phyloP scores from a whole-genome alignment of 2,888 invertebrate species.

The Oscheius sp. region DNA sequence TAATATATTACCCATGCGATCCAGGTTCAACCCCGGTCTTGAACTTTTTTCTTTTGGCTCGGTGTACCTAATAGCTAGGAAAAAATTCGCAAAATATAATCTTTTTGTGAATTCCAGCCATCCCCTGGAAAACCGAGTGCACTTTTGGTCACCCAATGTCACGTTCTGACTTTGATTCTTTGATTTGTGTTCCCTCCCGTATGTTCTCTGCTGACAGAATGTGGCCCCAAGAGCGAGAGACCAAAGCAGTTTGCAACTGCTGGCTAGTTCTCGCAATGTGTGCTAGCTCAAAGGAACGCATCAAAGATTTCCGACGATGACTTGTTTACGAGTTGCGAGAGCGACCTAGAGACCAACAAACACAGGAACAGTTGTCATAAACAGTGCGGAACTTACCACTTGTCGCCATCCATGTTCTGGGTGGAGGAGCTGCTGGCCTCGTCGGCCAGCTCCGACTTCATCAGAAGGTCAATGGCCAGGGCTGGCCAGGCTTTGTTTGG shows the following conservation, averaged over 20 bases:
- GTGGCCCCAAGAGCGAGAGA: not conserved
- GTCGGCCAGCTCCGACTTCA: slow-evolving; percentile 27
- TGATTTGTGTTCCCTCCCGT: not conserved
- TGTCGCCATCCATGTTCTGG: slow-evolving; percentile 21
- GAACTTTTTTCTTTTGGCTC: no score
- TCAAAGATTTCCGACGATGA: not conserved
- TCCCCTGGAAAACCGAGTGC: no score
- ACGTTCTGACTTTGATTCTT: no score
- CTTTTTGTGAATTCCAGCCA: no score
- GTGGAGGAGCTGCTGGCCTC: slow-evolving; percentile 16
- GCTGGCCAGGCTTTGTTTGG: slow-evolving; percentile 27
- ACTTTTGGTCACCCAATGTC: no score
- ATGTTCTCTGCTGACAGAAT: not conserved
- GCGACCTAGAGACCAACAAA: not conserved
- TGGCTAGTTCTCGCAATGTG: not conserved
- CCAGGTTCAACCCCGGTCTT: not conserved
- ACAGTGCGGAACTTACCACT: slow-evolving; percentile 20
- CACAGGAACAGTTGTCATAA: not conserved
- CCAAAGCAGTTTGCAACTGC: not conserved
- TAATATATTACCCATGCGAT: not conserved
- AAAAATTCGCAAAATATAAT: no score
- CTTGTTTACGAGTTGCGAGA: not conserved
- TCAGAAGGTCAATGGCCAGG: slow-evolving; percentile 29
- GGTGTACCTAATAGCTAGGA: no score
- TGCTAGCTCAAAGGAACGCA: not conserved